Base-by-base conservation (phyloP, 2,888 invertebrate genomes). In the Ophonus ardosiacus region DNA sequence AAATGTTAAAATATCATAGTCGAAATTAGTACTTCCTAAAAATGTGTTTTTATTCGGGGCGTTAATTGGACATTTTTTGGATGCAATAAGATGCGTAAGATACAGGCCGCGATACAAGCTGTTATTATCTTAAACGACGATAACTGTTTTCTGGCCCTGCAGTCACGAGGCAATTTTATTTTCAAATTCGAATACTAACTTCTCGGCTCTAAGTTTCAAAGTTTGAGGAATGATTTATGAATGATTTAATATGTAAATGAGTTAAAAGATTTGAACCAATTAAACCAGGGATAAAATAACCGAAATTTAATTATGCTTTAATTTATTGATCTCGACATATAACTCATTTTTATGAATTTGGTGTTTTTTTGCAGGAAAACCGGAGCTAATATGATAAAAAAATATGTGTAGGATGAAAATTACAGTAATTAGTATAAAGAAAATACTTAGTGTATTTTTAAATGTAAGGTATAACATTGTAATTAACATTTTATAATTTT, bases 211-310 rank as follows among this genome's bases (percentile, higher is more conserved):
- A 68, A 68, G 38, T 68, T 38, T 40, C 38, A 31, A 68, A 40
- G 68, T 68, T 68, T 68, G n/a, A 31, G 43, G 17, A 74, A 74
- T 78, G 78, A 78, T 78, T 78, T 78, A 78, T 78, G 78, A 17
- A 57, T 31, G 31, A 57, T 78, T 56, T 78, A 78, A 57, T 57
- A 78, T 56, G 56, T 21, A 78, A 78, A 76, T 76, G 15, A 56
- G 56, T 31, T 78, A 13, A 17, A 56, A 40, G 57, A 18, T 43
- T 74, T 43, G 21, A 38, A 74, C 17, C 71, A 74, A 74, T 74
- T 74, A 74, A 40, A 15, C 10, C 71, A 0, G 43, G 3, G 40
- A 74, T 74, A 74, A 40, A 40, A 51, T 21, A 24, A n/a, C 21
- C 13, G 43, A 74, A 43, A 74, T 15, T 74, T 18, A 74, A 74